These are phyloP conservation scores for Spilosoma lubricipeda DNA, from an alignment of 2,888 invertebrate species.

Conservation along the genomic window DNA sequence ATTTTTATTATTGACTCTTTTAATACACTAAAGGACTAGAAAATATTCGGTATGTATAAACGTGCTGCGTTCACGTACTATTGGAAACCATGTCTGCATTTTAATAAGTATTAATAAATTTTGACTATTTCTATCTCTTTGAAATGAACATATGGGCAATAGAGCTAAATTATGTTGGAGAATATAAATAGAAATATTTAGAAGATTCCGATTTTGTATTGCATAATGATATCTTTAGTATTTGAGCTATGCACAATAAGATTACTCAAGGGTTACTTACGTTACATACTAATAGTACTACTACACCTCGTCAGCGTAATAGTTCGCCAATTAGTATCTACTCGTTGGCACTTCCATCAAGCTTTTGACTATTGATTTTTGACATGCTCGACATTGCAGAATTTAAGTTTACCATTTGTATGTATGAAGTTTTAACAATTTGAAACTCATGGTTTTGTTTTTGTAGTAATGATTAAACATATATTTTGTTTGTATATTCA, in stretches of 20 bases:
- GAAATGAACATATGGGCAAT: too few relatives aligned
- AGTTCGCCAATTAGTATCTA: constrained; percentile 11
- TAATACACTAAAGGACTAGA: neutral
- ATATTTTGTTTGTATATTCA: too few relatives aligned
- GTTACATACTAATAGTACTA: neutral
- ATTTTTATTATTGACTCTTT: too few relatives aligned
- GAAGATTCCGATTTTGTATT: neutral
- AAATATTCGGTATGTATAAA: neutral
- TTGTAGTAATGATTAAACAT: neutral
- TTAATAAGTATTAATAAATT: too few relatives aligned
- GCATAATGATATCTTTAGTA: neutral
- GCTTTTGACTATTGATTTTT: neutral
- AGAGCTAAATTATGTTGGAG: too few relatives aligned
- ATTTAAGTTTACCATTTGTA: neutral
- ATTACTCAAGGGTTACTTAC: neutral
- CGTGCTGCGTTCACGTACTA: neutral
- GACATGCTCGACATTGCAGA: neutral
- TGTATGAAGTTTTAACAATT: neutral
- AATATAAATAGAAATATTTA: too few relatives aligned
- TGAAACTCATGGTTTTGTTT: neutral
- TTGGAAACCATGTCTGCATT: neutral
- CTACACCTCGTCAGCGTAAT: neutral
- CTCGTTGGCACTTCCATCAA: neutral
- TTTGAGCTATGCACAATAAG: neutral
- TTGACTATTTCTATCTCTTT: too few relatives aligned